phyloP scores from a whole-genome alignment of 23 tunicate species.

The Trididemnum nubilum region DNA sequence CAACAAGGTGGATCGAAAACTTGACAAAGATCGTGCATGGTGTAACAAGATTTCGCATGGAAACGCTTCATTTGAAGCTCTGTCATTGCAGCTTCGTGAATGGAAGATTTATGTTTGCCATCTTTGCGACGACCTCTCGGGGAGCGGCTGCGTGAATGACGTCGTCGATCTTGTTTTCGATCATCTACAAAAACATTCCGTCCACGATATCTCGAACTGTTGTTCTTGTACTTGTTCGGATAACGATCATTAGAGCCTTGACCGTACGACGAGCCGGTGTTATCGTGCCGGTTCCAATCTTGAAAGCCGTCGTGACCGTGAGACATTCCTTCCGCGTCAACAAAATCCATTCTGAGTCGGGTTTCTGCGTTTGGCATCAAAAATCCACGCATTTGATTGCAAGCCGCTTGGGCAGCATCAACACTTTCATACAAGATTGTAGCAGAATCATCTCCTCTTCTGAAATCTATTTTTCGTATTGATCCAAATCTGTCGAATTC shows the following conservation, averaged over 20 bases:
- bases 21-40: constrained; percentile 77
- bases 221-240: constrained; percentile 38
- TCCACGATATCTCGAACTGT: constrained; percentile 42
- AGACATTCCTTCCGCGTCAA: constrained; percentile 72
- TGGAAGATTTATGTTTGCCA: constrained; percentile 4
- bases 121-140: constrained; percentile 25
- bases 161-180: constrained; percentile 8
- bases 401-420: constrained; percentile 95
- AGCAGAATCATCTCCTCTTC: constrained; percentile 62
- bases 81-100: constrained; percentile 55
- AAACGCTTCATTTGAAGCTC: constrained; percentile 67
- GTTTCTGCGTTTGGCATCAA: constrained; percentile 85
- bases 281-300: constrained; percentile 50
- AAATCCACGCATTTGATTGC: constrained; percentile 94
- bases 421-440: constrained; percentile 83
- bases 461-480: constrained; percentile 82
- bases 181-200: constrained; percentile 45
- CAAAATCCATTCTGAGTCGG: constrained; percentile 82
- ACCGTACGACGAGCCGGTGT: not conserved
- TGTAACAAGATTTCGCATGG: constrained; percentile 57
- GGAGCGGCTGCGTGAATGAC: constrained; percentile 31
- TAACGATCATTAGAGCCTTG: constrained; percentile 35
- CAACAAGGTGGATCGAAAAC: constrained; percentile 91
- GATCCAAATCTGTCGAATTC: constrained; percentile 97
- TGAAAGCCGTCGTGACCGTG: constrained; percentile 62